Evolutionary conservation across 2,888 invertebrate genomes (phyloP).

Genomic region (Drosophila pseudotalamancana): DNA sequence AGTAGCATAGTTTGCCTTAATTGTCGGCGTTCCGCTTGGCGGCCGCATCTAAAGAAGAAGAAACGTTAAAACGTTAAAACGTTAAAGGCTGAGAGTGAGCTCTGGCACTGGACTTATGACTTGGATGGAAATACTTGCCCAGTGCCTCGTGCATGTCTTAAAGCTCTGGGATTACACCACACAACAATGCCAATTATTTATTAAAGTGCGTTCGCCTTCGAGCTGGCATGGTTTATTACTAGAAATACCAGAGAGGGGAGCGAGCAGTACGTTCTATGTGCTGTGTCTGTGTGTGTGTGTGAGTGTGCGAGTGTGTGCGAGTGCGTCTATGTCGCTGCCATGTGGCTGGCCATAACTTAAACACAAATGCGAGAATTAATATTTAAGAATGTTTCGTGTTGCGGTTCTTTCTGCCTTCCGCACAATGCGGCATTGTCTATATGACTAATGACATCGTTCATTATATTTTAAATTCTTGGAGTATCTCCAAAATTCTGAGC

Average conservation of each 20-base stretch:
- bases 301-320: neutral
- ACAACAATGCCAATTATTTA: conserved; percentile 77
- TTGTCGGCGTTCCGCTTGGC: conserved; percentile 73
- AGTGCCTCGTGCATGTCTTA: conserved; percentile 29
- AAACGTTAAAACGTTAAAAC: no score
- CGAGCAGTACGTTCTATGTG: neutral
- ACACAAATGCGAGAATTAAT: conserved; percentile 73
- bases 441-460: conserved; percentile 84
- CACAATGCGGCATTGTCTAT: conserved; percentile 69
- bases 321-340: conserved; percentile 4
- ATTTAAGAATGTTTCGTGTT: conserved; percentile 56
- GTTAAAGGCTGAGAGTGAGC: no score
- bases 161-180: conserved; percentile 62
- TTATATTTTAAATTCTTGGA: conserved; percentile 81
- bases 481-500: conserved; percentile 67
- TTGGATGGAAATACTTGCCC: conserved; percentile 3
- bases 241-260: conserved; percentile 1
- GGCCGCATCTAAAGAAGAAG: conserved; percentile 30
- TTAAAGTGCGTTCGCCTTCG: conserved; percentile 65
- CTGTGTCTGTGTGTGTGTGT: neutral
- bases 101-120: no score
- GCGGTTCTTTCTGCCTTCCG: conserved; percentile 15
- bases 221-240: conserved; percentile 23
- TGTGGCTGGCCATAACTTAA: conserved; percentile 64
- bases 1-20: conserved; percentile 73